phyloP scores from a whole-genome alignment of 2,113 vertebrate genomes.

The Platichthys flesus region DNA sequence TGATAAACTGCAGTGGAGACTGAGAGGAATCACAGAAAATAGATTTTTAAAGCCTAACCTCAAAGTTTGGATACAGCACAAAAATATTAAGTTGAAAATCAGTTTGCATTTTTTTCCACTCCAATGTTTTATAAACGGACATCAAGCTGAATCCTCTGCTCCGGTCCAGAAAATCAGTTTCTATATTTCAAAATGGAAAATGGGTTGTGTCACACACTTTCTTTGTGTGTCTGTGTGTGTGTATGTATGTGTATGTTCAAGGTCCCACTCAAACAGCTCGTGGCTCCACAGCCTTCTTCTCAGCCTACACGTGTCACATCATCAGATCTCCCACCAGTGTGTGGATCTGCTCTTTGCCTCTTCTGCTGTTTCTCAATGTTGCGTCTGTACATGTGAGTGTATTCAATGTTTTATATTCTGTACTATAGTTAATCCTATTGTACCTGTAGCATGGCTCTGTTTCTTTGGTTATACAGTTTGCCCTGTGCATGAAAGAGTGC shows the following conservation, averaged over 20 bases:
- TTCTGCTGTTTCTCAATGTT: slow-evolving; percentile 46
- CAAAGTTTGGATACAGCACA: background rate
- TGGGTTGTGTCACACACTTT: background rate
- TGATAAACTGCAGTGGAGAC: background rate
- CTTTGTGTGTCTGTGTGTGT: background rate
- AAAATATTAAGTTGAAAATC: too few species aligned
- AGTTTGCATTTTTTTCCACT: background rate
- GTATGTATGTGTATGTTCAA: slow-evolving; percentile 12
- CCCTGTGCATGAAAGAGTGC: slow-evolving; percentile 23
- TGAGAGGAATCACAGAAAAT: background rate
- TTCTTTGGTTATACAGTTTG: slow-evolving; percentile 60
- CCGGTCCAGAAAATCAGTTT: background rate
- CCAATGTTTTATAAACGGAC: too few species aligned
- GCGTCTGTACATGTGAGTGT: slow-evolving; percentile 59
- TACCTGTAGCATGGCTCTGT: slow-evolving; percentile 76
- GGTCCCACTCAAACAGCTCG: slow-evolving; percentile 21
- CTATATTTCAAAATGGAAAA: slow-evolving; percentile 7
- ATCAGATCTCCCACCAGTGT: slow-evolving; percentile 28
- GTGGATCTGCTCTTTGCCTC: slow-evolving; percentile 38
- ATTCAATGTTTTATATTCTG: slow-evolving; percentile 69
- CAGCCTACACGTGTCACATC: slow-evolving; percentile 41
- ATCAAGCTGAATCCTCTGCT: slow-evolving; percentile 6
- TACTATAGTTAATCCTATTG: slow-evolving; percentile 75
- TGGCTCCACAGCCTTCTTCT: slow-evolving; percentile 25
- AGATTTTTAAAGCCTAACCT: background rate